A percentile compares a stretch with the other conserved stretches of the same genome.
phyloP scores from a whole-genome alignment of 2,888 invertebrate genomes.

The Tortricodes alternella region DNA sequence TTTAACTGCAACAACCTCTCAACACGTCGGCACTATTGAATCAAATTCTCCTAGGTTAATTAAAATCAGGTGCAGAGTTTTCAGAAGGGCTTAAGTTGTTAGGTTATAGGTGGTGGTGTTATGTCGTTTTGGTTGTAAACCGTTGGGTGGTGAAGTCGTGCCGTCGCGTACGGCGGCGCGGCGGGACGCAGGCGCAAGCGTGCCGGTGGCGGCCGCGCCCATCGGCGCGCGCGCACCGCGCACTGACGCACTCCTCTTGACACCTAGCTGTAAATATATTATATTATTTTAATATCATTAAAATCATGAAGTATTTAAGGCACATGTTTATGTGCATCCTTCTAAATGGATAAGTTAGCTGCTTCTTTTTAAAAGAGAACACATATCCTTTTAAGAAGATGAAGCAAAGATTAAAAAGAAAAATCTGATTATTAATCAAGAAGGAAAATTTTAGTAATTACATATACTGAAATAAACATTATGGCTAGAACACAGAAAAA shows the following conservation, averaged over 20 bases:
- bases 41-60: constrained; percentile 32
- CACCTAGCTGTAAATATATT: not conserved
- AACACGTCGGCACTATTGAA: constrained; percentile 27
- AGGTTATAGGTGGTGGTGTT: constrained; percentile 2
- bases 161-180: constrained; percentile 35
- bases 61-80: constrained; percentile 8
- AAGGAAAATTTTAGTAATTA: too few relatives aligned
- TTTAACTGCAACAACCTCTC: constrained; percentile 13
- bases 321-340: too few relatives aligned
- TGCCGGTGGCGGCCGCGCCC: constrained; percentile 60
- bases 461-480: too few relatives aligned
- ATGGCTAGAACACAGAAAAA: too few relatives aligned
- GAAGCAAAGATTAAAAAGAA: too few relatives aligned
- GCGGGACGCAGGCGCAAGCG: constrained; percentile 45
- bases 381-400: too few relatives aligned
- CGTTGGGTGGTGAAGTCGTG: constrained; percentile 24
- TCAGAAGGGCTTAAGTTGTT: constrained; percentile 7
- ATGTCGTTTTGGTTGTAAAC: constrained; percentile 17
- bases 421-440: too few relatives aligned
- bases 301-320: too few relatives aligned
- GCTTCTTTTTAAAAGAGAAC: too few relatives aligned
- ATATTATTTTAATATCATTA: not conserved
- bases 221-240: constrained; percentile 54
- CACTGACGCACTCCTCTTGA: constrained; percentile 47
- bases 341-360: too few relatives aligned